These are phyloP conservation scores for Ctenopoma kingsleyae DNA, from an alignment of 2,797 vertebrate genomes.

Conservation along the genomic window DNA sequence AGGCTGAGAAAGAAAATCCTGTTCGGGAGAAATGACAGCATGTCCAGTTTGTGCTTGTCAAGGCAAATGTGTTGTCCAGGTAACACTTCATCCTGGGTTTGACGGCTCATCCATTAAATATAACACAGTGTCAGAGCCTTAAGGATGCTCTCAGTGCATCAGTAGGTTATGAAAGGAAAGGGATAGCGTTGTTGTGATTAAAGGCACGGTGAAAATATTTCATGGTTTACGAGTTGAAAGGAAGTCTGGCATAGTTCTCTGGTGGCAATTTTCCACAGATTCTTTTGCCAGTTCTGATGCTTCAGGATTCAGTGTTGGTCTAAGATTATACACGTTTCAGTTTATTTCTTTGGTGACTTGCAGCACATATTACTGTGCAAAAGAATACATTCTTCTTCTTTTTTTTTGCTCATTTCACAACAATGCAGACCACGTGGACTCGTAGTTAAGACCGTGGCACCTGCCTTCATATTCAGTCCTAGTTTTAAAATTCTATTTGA, in stretches of 20 bases:
- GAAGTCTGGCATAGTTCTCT: conserved; percentile 42
- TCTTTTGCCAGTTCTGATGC: conserved; percentile 30
- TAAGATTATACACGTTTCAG: conserved; percentile 15
- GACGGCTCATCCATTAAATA: conserved; percentile 67
- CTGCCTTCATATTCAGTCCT: conserved; percentile 12
- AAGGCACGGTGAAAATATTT: conserved; percentile 34
- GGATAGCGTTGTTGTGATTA: conserved; percentile 40
- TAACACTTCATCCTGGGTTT: conserved; percentile 56
- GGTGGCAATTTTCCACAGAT: conserved; percentile 41
- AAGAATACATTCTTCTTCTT: neutral
- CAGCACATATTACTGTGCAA: conserved; percentile 6
- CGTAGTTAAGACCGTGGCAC: neutral
- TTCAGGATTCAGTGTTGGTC: conserved; percentile 23
- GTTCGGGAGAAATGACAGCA: conserved; percentile 56
- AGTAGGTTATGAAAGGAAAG: conserved; percentile 42
- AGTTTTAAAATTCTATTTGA: conserved; percentile 17
- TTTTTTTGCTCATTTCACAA: neutral
- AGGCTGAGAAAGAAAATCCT: conserved; percentile 60
- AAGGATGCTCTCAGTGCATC: conserved; percentile 39
- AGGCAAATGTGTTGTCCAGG: conserved; percentile 54
- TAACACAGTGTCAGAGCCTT: conserved; percentile 41
- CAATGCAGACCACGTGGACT: neutral
- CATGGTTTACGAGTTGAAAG: conserved; percentile 46
- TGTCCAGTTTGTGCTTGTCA: conserved; percentile 64
- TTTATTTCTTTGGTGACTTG: conserved; percentile 23